Evolutionary conservation across 2,888 invertebrate species (phyloP), one percentile per base, ranked within the genome.

Genomic region (Aphidius colemani): DNA sequence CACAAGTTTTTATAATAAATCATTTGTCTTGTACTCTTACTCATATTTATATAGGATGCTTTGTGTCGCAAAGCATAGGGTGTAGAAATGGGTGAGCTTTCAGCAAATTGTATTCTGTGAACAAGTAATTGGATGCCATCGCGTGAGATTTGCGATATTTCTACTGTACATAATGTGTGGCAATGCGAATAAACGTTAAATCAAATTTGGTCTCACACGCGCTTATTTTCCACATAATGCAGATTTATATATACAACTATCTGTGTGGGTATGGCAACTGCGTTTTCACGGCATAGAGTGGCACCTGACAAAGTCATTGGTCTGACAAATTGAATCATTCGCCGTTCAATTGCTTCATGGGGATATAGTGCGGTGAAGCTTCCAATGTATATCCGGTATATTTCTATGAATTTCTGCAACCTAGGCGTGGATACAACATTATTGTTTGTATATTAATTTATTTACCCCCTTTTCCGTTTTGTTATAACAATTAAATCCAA

Each of bases 251-350:
- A 61, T 51, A 43, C 46, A 61, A 46, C 44, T 56, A 13, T 11
- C 43, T 60, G 57, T 43, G 49, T 55, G 59, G 51, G 65, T 56
- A 61, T 41, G 46, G 60, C 49, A 30, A 55, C 48, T 51, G 56
- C 63, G 50, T 61, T 60, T 63, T 59, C 61, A 55, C 39, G 75
- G 76, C 78, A 74, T 76, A 72, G 76, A 81, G 80, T 80, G 78
- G 76, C 81, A 81, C 81, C 81, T 81, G 81, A 80, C 81, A 80
- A 81, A 81, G 79, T 79, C 81, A 80, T 81, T 81, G 80, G 80
- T 76, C 81, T 79, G 81, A 80, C 77, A 80, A 81, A 81, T 81
- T 81, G 78, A 81, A 81, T 81, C 80, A 81, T 81, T 81, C 81
- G 79, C 78, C 78, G 81, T 81, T 81, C 81, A 80, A 81, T 81